phyloP scores from a whole-genome alignment of 2,797 vertebrate genomes.

The Poeciliopsis gracilis region DNA sequence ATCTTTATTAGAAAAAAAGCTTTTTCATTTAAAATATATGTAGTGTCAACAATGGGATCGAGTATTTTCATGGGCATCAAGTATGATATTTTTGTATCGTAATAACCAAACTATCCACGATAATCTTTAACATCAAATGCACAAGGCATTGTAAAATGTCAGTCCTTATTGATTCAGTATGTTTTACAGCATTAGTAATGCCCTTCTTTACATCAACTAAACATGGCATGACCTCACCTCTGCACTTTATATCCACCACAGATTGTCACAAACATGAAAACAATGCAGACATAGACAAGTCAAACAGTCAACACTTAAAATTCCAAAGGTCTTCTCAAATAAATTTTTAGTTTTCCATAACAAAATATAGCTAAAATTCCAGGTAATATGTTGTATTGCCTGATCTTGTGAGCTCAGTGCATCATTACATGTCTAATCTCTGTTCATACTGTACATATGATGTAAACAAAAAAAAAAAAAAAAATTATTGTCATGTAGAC shows the following conservation, averaged over 20 bases:
- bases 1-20: neutral
- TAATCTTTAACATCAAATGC: neutral
- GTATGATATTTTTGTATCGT: neutral
- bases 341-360: neutral
- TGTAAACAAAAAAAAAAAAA: slow-evolving; percentile 9
- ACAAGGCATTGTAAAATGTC: neutral
- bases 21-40: neutral
- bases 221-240: neutral
- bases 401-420: neutral
- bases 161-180: neutral
- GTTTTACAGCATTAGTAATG: neutral
- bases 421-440: neutral
- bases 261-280: neutral
- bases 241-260: neutral
- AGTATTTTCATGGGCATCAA: neutral
- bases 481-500: slow-evolving; percentile 12
- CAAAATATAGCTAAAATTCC: neutral
- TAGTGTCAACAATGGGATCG: neutral
- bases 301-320: neutral
- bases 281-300: neutral
- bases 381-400: neutral
- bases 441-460: neutral
- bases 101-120: neutral
- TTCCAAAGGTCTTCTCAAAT: neutral
- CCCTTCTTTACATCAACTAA: neutral